Evolutionary conservation across 1,140 invertebrate species (phyloP).

Genomic region (Tribolium castaneum): DNA sequence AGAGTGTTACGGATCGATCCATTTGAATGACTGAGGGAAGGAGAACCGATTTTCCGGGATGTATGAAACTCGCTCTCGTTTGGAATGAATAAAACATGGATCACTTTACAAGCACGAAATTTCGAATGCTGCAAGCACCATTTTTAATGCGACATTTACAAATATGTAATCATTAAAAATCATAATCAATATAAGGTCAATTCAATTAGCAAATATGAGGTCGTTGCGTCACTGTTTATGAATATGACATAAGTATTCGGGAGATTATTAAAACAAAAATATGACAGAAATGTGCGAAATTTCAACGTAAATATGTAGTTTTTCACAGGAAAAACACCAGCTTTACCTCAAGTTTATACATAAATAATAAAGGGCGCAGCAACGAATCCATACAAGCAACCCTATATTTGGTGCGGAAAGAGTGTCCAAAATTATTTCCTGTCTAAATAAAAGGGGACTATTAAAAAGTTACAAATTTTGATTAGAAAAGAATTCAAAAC

Average conservation of each 20-base stretch:
- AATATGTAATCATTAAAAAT: neutral
- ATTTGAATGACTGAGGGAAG: neutral
- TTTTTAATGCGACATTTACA: no score
- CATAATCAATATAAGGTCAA: neutral
- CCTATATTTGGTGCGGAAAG: no score
- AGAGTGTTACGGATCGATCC: neutral
- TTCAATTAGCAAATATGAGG: neutral
- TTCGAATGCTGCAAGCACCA: no score
- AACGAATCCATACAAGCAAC: neutral
- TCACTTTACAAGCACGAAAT: no score
- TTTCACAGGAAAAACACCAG: no score
- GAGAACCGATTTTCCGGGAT: neutral
- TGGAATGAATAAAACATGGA: no score
- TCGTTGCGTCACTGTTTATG: neutral
- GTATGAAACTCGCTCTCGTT: neutral
- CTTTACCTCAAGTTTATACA: neutral
- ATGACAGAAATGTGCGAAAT: neutral
- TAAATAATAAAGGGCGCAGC: constrained; percentile 1
- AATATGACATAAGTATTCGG: neutral
- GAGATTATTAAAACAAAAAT: neutral
- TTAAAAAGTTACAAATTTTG: no score
- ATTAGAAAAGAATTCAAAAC: no score
- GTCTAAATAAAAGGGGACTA: no score
- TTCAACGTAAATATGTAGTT: no score
- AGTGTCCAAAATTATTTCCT: no score